Evolutionary conservation across 23 tunicate genomes (phyloP).

Genomic region (Ciona savignyi): DNA sequence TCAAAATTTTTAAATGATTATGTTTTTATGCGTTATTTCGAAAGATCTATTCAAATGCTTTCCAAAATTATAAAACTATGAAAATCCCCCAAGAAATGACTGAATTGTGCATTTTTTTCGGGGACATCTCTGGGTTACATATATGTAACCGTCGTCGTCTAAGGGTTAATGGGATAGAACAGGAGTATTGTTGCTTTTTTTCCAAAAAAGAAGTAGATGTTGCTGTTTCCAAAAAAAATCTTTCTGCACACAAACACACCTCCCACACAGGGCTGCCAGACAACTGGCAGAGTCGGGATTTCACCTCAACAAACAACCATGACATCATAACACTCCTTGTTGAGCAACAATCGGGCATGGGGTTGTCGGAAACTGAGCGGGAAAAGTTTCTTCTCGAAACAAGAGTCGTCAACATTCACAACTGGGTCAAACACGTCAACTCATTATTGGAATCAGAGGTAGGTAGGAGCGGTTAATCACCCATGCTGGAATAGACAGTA

Average conservation of each 20-base stretch:
- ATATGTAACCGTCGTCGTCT: too few relatives aligned
- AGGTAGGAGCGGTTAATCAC: neutral
- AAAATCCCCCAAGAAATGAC: too few relatives aligned
- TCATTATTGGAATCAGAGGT: constrained; percentile 13
- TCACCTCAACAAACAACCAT: constrained; percentile 1
- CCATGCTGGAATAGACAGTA: too few relatives aligned
- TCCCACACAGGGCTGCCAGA: constrained; percentile 41
- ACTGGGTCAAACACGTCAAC: constrained; percentile 38
- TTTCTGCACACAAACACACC: neutral
- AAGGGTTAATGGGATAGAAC: too few relatives aligned
- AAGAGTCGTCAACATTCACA: constrained; percentile 69
- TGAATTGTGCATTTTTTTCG: too few relatives aligned
- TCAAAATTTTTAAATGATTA: too few relatives aligned
- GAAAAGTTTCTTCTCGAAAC: constrained; percentile 59
- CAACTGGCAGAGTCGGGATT: constrained; percentile 38
- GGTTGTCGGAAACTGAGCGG: constrained; percentile 30
- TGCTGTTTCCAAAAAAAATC: neutral
- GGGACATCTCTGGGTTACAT: too few relatives aligned
- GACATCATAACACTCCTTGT: constrained; percentile 68
- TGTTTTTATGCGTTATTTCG: too few relatives aligned
- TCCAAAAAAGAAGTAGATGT: too few relatives aligned
- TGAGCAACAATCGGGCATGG: constrained; percentile 20
- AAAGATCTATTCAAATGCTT: too few relatives aligned
- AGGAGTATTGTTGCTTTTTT: too few relatives aligned
- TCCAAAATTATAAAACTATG: too few relatives aligned